These are phyloP conservation scores for Xiphophorus birchmanni DNA, from an alignment of 2,797 vertebrate genomes.

Conservation along the genomic window DNA sequence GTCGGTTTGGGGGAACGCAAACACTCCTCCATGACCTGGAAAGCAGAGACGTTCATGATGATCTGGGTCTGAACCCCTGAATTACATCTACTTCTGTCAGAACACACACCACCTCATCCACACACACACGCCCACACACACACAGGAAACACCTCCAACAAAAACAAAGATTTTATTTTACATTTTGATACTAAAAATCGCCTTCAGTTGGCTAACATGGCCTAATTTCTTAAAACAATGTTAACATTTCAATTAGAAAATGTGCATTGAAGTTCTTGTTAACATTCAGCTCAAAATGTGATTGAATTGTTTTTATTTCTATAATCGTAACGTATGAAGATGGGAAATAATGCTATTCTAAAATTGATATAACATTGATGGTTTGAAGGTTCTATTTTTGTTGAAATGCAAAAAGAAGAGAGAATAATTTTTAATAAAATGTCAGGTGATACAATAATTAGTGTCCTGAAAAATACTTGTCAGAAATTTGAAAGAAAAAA, in stretches of 20 bases:
- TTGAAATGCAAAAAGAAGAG: neutral
- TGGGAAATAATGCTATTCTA: no score
- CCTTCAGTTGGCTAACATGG: no score
- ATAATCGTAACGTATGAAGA: neutral
- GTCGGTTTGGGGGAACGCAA: neutral
- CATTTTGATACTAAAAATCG: neutral
- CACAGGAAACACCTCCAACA: neutral
- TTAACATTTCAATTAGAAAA: neutral
- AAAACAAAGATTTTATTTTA: neutral
- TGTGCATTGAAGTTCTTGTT: neutral
- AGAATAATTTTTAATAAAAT: neutral
- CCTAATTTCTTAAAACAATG: neutral
- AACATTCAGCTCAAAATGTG: neutral
- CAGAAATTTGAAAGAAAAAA: neutral
- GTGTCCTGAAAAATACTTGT: neutral
- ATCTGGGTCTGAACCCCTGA: slow-evolving; percentile 10
- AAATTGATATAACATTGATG: no score
- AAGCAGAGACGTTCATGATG: neutral
- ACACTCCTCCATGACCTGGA: slow-evolving; percentile 16
- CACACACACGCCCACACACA: neutral
- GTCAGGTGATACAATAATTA: neutral
- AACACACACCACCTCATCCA: neutral
- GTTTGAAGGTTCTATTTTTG: neutral
- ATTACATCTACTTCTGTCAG: slow-evolving; percentile 8
- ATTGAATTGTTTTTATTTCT: neutral